Base-by-base conservation (phyloP, 2,888 invertebrate genomes). In the Steinernema hermaphroditum region DNA sequence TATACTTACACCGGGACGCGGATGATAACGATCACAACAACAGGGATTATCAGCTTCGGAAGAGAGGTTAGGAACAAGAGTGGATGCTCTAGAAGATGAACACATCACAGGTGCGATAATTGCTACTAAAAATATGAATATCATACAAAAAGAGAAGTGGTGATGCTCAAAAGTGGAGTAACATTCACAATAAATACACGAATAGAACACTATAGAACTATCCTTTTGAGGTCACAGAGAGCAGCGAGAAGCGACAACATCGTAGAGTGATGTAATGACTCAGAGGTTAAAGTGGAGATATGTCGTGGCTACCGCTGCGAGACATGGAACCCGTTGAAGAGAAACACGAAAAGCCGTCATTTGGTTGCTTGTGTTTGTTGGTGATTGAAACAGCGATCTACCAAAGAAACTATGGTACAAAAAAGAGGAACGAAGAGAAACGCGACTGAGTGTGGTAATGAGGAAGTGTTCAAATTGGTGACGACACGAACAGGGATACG, bases 101-200 rank as follows among this genome's bases (percentile, higher is more conserved):
- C 54, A 54, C 54, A 54, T 54, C 54, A 54, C 19, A 54, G 37
- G 54, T 6, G 19, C 27, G 6, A 24, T 49, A 46, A n/a, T 46
- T 46, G 46, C 16, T 46, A 16, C 4, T n/a, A 19, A 16, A 46
- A 46, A 46, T 46, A 24, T 12, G 54, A 54, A 6, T 54, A 27
- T 6, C 6, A 2, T 22, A 6, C n/a, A 27, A 54, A 27, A 54
- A 54, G 54, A 27, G 6, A 27, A 22, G 6, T 2, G 54, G 14
- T 46, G 46, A 46, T n/a, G n/a, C 6, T 4, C 46, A 46, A 46
- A 19, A 46, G 22, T 16, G 43, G 14, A 41, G n/a, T n/a, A n/a
- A n/a, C n/a, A n/a, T n/a, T n/a, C n/a, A n/a, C 6, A 54, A 54
- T 54, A 54, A 54, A 54, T 54, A 54, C 54, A 54, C 27, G 54